phyloP scores from a whole-genome alignment of 2,113 vertebrate genomes.

The Nicator chloris region DNA sequence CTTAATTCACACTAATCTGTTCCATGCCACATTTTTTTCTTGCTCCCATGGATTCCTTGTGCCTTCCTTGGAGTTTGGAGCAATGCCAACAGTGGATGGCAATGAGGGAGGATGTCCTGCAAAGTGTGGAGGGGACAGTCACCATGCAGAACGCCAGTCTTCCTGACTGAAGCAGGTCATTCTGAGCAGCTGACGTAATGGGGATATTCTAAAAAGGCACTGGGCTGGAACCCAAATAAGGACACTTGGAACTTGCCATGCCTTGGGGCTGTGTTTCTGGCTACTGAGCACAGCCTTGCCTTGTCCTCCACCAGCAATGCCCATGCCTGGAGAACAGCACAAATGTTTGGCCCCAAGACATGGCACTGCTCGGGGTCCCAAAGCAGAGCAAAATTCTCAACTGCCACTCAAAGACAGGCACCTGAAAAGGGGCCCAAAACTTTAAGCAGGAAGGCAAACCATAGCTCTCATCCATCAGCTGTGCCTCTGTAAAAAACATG shows the following conservation, averaged over 20 bases:
- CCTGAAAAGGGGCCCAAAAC: not conserved
- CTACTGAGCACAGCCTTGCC: not conserved
- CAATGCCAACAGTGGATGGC: not conserved
- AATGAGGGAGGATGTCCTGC: not conserved
- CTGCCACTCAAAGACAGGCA: not conserved
- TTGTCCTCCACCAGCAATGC: not conserved
- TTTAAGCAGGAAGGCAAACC: not conserved
- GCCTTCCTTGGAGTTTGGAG: not conserved
- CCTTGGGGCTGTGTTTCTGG: not conserved
- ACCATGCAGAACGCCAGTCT: not conserved
- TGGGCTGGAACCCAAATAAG: not conserved
- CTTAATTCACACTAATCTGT: not conserved
- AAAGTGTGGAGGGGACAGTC: not conserved
- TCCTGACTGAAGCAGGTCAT: not conserved
- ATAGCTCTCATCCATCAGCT: not conserved
- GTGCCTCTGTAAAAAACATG: not conserved
- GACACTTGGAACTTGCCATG: not conserved
- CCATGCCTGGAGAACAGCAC: not conserved
- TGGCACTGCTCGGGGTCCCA: not conserved
- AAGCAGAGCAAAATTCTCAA: not conserved
- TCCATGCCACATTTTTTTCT: not conserved
- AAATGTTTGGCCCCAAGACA: not conserved
- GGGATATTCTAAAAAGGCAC: not conserved
- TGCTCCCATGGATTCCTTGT: not conserved
- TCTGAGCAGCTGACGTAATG: not conserved